These are phyloP conservation scores for Trichogramma pretiosum DNA, from an alignment of 1,140 invertebrate species.

Conservation along the genomic window DNA sequence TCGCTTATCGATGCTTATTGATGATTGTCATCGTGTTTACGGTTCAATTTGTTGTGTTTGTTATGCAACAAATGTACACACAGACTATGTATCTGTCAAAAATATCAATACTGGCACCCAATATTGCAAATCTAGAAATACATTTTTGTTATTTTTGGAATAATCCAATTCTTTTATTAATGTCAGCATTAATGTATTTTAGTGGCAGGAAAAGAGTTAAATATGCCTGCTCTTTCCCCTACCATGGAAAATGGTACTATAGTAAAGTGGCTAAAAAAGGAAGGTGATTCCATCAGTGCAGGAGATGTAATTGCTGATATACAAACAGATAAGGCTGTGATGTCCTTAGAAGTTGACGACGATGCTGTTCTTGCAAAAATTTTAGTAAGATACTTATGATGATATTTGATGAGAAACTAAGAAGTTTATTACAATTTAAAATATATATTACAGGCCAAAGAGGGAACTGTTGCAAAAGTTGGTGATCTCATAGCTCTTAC, in stretches of 20 bases:
- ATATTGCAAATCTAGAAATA: not conserved
- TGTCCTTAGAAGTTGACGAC: constrained; percentile 98
- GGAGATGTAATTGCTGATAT: constrained; percentile 95
- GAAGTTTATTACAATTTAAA: not conserved
- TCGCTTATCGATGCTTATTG: no score
- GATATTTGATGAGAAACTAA: not conserved
- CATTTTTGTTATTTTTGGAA: not conserved
- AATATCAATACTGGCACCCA: not conserved
- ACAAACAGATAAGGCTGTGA: constrained; percentile 99
- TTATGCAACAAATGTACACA: no score
- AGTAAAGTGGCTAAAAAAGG: constrained; percentile 96
- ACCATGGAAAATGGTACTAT: constrained; percentile 98
- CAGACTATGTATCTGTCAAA: no score
- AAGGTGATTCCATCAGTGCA: constrained; percentile 66
- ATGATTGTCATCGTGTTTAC: no score
- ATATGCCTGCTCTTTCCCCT: constrained; percentile 88
- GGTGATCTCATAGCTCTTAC: constrained; percentile 82
- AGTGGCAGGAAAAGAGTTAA: constrained; percentile 38
- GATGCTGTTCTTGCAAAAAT: constrained; percentile 96
- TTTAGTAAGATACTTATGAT: constrained; percentile 27
- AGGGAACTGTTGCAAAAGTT: constrained; percentile 54
- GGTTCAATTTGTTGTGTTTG: no score
- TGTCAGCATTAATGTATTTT: constrained; percentile 12
- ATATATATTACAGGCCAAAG: constrained; percentile 6
- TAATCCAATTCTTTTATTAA: constrained; percentile 2